Base-by-base conservation (phyloP, 2,888 invertebrate species). In the Coelinius sp. region DNA sequence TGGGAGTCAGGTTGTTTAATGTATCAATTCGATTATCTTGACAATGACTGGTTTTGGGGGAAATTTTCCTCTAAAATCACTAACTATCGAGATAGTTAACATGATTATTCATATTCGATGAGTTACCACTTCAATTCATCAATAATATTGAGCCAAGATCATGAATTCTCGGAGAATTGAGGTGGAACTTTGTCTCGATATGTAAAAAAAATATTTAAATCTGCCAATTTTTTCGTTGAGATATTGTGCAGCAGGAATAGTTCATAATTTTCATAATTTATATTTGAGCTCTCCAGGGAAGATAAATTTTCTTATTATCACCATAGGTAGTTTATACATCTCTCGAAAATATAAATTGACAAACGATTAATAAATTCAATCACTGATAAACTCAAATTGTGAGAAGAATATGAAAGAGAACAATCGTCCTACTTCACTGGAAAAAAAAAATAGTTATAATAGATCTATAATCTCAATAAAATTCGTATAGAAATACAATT, bases 401-500 rank as follows among this genome's bases (percentile, higher is more conserved):
- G 59, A 35, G 59, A 59, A 59, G 22, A 59, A n/a, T n/a, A n/a
- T 31, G n/a, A 59, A 59, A 56, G 56, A 41, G 35, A 31, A 65
- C 44, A 71, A 67, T 65, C 56, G 70, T 65, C 62, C 70, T 56
- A 56, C 66, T 66, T 62, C 46, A 66, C 35, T 24, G n/a, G n/a
- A n/a, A n/a, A n/a, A 31, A 44, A 53, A 68, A 59, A 56, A 46
- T 71, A 66, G 46, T 49, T 25, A 31, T 59, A 31, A 44, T 70
- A 65, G 66, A 52, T 14, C 83, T 85, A 83, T 84, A 85, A 82
- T 86, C 79, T 82, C 82, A 84, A 84, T 85, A 84, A 83, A 81
- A 82, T 83, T 84, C 83, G 80, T 83, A 83, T 81, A 65, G 76
- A 80, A 75, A 75, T 80, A 81, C 81, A 83, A 81, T 83, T 83